phyloP scores from a whole-genome alignment of 1,140 invertebrate genomes.

The Colletes gigas region DNA sequence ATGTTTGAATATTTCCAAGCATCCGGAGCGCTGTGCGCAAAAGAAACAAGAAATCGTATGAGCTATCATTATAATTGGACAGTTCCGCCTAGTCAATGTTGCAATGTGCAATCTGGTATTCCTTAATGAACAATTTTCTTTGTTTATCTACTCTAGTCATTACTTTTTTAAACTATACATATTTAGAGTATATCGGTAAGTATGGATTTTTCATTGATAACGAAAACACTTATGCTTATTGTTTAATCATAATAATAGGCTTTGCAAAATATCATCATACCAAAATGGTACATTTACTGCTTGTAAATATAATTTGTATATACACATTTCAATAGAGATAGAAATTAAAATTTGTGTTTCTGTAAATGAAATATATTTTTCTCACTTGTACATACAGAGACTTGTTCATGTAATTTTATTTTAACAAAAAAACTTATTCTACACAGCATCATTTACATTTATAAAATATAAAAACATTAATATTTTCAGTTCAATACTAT shows the following conservation, averaged over 20 bases:
- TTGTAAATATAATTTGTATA: conserved; percentile 58
- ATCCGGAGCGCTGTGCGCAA: conserved; percentile 84
- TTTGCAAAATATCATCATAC: no score
- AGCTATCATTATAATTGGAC: conserved; percentile 94
- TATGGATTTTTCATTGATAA: conserved; percentile 13
- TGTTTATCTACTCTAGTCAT: conserved; percentile 36
- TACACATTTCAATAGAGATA: conserved; percentile 38
- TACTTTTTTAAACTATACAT: conserved; percentile 4
- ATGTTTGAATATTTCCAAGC: conserved; percentile 86
- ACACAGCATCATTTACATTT: conserved; percentile 55
- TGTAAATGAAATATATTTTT: conserved; percentile 64
- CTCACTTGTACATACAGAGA: conserved; percentile 23
- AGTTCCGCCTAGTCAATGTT: conserved; percentile 89
- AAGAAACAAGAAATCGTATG: conserved; percentile 82
- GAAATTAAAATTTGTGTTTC: conserved; percentile 26
- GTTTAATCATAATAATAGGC: not conserved
- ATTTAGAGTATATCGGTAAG: conserved; percentile 10
- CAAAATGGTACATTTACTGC: not conserved
- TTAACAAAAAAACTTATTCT: conserved; percentile 35
- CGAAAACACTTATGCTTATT: not conserved
- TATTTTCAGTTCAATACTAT: conserved; percentile 55
- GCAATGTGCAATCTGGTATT: conserved; percentile 81
- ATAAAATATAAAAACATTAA: conserved; percentile 74
- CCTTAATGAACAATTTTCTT: conserved; percentile 54
- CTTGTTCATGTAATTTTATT: conserved; percentile 49